phyloP scores from a whole-genome alignment of 2,888 invertebrate species.

The Harpalus rufipes region DNA sequence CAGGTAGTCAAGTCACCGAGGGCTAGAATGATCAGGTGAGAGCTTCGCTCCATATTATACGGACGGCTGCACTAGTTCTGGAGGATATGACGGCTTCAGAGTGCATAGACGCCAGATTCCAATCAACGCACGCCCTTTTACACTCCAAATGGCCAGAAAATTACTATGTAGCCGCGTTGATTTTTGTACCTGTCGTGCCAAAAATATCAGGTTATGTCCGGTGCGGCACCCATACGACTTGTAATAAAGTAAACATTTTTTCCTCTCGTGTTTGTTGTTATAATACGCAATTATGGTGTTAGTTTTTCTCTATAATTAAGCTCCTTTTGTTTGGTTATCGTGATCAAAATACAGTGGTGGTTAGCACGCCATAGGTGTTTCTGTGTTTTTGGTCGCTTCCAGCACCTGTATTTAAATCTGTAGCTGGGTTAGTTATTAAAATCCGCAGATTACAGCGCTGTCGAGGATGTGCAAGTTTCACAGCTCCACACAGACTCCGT shows the following conservation, averaged over 20 bases:
- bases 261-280: constrained; percentile 65
- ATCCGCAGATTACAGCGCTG: constrained; percentile 26
- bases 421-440: constrained; percentile 17
- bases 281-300: constrained; percentile 67
- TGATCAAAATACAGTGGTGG: constrained; percentile 62
- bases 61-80: constrained; percentile 30
- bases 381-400: constrained; percentile 27
- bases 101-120: constrained; percentile 62
- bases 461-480: constrained; percentile 13
- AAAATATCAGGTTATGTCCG: constrained; percentile 65
- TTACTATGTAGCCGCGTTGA: constrained; percentile 60
- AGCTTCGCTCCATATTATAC: constrained; percentile 25
- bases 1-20: constrained; percentile 17
- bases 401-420: constrained; percentile 67
- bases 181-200: constrained; percentile 65
- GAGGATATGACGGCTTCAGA: constrained; percentile 26
- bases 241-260: constrained; percentile 65
- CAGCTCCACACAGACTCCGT: neutral
- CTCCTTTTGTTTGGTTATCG: constrained; percentile 67
- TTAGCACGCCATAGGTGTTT: constrained; percentile 66
- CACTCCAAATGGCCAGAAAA: constrained; percentile 64
- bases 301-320: constrained; percentile 67
- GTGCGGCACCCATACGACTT: constrained; percentile 37
- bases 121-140: constrained; percentile 63
- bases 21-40: constrained; percentile 3